A percentile compares a stretch with the other conserved stretches of the same genome.
Evolutionary conservation across 2,113 vertebrate genomes (phyloP).

Genomic region (Sceloporus tristichus): DNA sequence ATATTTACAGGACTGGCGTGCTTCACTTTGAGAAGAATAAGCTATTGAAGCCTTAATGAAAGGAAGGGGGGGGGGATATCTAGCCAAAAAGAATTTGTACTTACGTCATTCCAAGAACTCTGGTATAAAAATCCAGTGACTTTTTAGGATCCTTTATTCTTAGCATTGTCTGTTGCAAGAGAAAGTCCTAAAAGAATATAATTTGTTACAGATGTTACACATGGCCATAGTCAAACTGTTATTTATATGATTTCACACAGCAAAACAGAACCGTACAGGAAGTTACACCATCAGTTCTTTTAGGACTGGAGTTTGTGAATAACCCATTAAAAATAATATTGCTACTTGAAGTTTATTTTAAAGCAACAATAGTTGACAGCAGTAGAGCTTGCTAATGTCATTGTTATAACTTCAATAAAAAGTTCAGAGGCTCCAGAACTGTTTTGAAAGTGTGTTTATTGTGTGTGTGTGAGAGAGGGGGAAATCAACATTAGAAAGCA

Average conservation of each 20-base stretch:
- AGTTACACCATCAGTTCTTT: neutral
- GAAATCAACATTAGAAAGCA: too few relatives aligned
- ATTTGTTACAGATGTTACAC: neutral
- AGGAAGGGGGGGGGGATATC: too few relatives aligned
- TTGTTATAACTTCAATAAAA: neutral
- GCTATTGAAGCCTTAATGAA: neutral
- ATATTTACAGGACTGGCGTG: accelerated
- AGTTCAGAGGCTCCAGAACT: too few relatives aligned
- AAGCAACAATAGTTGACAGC: neutral
- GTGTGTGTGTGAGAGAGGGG: too few relatives aligned
- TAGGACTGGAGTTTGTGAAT: neutral
- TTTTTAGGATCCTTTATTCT: slow-evolving; percentile 96
- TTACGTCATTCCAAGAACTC: slow-evolving; percentile 97
- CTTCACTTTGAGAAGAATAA: neutral
- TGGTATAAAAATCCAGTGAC: slow-evolving; percentile 97
- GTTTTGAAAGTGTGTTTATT: too few relatives aligned
- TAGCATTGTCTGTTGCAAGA: slow-evolving; percentile 98
- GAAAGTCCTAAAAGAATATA: slow-evolving; percentile 85
- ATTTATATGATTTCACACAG: neutral
- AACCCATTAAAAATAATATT: neutral
- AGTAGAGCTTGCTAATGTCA: too few relatives aligned
- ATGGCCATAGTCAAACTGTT: slow-evolving; percentile 21
- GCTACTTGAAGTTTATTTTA: neutral
- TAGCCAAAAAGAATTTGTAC: slow-evolving; percentile 61
- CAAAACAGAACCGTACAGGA: too few relatives aligned